phyloP scores from a whole-genome alignment of 1,140 invertebrate species.

The Idris sp. region DNA sequence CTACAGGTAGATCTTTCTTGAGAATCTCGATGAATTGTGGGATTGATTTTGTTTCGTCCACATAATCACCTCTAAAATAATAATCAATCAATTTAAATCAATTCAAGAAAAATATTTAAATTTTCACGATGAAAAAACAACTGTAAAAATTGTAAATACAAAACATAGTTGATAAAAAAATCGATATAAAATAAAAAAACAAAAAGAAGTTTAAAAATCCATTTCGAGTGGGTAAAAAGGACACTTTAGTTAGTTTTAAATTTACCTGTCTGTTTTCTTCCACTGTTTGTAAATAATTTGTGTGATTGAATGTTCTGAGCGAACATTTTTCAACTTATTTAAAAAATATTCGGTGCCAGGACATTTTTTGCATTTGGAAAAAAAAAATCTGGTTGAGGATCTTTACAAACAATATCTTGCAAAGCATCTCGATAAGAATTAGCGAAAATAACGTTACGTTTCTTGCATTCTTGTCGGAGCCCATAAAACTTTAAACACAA shows the following conservation, averaged over 20 bases:
- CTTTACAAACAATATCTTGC: slow-evolving; percentile 13
- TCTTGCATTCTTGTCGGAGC: slow-evolving; percentile 2
- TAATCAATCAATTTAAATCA: no score
- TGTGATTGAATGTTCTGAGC: neutral
- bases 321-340: neutral
- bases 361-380: neutral
- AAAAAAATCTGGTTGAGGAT: slow-evolving; percentile 5
- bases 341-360: neutral
- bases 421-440: slow-evolving; percentile 9
- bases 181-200: no score
- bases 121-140: no score
- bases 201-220: no score
- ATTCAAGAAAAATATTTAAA: no score
- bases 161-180: neutral
- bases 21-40: slow-evolving; percentile 1
- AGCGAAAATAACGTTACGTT: slow-evolving; percentile 2
- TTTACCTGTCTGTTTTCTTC: slow-evolving; percentile 5
- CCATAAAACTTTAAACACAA: slow-evolving; percentile 8
- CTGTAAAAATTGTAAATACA: no score
- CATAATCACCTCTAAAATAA: slow-evolving; percentile 10
- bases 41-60: neutral
- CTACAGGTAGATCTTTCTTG: neutral
- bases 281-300: slow-evolving; percentile 1
- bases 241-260: neutral
- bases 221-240: neutral